Evolutionary conservation across 2,113 vertebrate genomes (phyloP), one percentile per base, ranked within the genome.

Genomic region (Clarias batrachus): DNA sequence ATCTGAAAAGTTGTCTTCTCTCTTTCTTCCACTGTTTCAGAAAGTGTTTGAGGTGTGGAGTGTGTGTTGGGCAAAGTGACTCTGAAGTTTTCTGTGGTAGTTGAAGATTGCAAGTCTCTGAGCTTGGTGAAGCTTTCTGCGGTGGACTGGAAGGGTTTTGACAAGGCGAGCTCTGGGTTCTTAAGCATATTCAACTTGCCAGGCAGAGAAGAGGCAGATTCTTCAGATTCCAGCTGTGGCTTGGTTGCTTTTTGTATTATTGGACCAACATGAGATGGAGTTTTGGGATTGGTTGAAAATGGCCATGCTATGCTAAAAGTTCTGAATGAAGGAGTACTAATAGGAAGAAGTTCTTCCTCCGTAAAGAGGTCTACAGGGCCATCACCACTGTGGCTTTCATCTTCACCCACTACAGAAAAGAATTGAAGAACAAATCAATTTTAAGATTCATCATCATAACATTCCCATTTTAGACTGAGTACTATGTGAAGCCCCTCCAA

Each of bases 341-440:
- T 96, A 82, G 95, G 94, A 83, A 99, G 93, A 81, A 99, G 97
- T 91, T 98, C 96, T 89, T 99, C 97, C 86, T 98, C 96, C 0
- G 96, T 94, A 83, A 98, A 91, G 90, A 97, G 91, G 88, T 97
- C 96, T 57, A 95, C 89, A 0, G 96, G 89, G 0, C 93, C 95
- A 2, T 99, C 97, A 2, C 97, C 98, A 0, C 98, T 99, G 92
- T 96, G 96, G 33, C 93, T 89, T 63, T 97, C 96, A 0, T 97
- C 97, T 4, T 96, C 97, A 95, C 96, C 90, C 91, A 92, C 94
- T 96, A 83, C 63, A 87, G 84, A 25, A 66, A 82, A 23, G n/a
- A 85, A 68, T 77, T 13, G 83, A 71, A 81, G 5, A 85, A 59
- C 19, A 84, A 73, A 23, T 73, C 56, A 60, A 1, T 74, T 70